Evolutionary conservation across 2,888 invertebrate genomes (phyloP).

Genomic region (Meiosimyza platycephala): DNA sequence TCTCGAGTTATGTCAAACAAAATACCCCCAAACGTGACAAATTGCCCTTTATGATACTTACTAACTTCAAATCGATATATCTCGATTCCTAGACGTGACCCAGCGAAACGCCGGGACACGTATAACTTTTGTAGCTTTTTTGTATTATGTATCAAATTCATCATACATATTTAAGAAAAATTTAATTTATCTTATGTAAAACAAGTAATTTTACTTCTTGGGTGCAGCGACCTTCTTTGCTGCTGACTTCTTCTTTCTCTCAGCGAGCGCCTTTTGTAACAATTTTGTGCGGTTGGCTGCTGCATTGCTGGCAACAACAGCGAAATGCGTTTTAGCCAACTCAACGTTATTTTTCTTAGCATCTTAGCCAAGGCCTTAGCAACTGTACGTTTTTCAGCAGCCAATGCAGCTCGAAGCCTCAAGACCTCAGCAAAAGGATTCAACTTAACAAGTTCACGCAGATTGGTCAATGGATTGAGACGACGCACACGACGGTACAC

Average conservation of each 20-base stretch:
- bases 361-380: conserved; percentile 72
- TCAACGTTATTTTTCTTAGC: conserved; percentile 77
- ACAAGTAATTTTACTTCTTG: conserved; percentile 49
- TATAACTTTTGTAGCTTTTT: conserved; percentile 18
- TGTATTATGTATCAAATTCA: conserved; percentile 18
- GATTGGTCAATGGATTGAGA: conserved; percentile 94
- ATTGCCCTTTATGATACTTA: too few species aligned
- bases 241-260: conserved; percentile 63
- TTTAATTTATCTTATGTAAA: conserved; percentile 33
- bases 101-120: too few species aligned
- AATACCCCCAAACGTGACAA: too few species aligned
- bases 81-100: too few species aligned
- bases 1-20: too few species aligned
- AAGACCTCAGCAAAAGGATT: conserved; percentile 96
- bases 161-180: conserved; percentile 16
- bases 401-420: conserved; percentile 85
- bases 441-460: conserved; percentile 86
- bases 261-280: conserved; percentile 57
- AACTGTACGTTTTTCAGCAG: conserved; percentile 74
- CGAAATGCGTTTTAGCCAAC: conserved; percentile 65
- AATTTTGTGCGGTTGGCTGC: conserved; percentile 61
- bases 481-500: conserved; percentile 86
- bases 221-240: conserved; percentile 53
- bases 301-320: conserved; percentile 62
- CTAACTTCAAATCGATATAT: too few species aligned